These are phyloP conservation scores for Heteractis magnifica DNA, from an alignment of 92 coral and sea anemone genomes.

Conservation along the genomic window DNA sequence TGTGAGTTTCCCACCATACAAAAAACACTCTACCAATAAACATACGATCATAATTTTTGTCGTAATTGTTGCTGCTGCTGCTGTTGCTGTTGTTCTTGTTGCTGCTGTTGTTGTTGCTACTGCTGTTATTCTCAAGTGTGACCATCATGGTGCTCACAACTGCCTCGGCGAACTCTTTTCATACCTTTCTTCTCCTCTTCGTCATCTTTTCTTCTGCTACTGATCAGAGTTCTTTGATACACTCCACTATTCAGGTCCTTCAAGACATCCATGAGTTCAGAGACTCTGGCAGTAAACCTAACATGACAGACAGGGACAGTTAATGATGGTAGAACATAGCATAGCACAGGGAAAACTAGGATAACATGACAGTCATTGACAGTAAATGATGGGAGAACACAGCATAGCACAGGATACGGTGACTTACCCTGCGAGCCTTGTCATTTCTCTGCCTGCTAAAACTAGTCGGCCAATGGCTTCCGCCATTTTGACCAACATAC, in stretches of 20 bases:
- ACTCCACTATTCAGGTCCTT: constrained; percentile 82
- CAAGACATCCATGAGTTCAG: constrained; percentile 79
- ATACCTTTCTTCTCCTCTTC: constrained; percentile 28
- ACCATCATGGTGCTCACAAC: too few relatives aligned
- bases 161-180: neutral
- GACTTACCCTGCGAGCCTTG: constrained; percentile 92
- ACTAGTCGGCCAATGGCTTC: constrained; percentile 95
- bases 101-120: neutral
- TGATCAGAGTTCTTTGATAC: constrained; percentile 85
- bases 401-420: neutral
- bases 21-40: too few relatives aligned
- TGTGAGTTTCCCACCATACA: too few relatives aligned
- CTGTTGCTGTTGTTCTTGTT: too few relatives aligned
- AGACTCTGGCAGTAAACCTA: constrained; percentile 93
- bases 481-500: constrained; percentile 99
- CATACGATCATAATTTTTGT: too few relatives aligned
- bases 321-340: neutral
- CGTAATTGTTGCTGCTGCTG: neutral
- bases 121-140: neutral
- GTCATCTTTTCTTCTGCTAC: constrained; percentile 47
- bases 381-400: neutral
- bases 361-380: neutral
- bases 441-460: constrained; percentile 93
- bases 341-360: too few relatives aligned
- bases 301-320: neutral